These are phyloP conservation scores for Ailuropoda melanoleuca DNA, from an alignment of 2,113 vertebrate species.

Conservation along the genomic window DNA sequence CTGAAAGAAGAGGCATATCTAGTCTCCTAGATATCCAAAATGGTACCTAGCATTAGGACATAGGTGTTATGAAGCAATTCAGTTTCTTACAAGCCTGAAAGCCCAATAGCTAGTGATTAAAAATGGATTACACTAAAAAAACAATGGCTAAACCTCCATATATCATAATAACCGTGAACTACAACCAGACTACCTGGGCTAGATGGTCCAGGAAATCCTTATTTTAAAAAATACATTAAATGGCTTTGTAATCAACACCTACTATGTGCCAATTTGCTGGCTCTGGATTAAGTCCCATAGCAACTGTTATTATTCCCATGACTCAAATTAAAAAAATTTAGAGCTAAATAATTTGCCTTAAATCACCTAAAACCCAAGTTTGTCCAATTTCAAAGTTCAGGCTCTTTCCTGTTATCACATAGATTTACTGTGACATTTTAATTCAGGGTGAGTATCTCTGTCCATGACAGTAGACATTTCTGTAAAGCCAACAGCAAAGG, in stretches of 20 bases:
- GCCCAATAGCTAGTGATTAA: not conserved
- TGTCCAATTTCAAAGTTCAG: not conserved
- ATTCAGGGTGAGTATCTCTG: not conserved
- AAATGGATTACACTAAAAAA: constrained; percentile 2
- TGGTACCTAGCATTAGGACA: not conserved
- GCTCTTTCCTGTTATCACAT: not conserved
- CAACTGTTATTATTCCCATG: not conserved
- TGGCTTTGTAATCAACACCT: not conserved
- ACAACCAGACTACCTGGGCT: not conserved
- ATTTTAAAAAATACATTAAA: not conserved
- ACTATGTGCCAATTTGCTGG: not conserved
- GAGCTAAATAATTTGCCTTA: not conserved
- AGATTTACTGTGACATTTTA: constrained; percentile 7
- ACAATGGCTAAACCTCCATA: not conserved
- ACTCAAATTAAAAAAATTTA: not conserved
- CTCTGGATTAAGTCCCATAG: not conserved
- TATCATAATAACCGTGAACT: not conserved
- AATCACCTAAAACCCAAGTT: not conserved
- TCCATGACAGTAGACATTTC: not conserved
- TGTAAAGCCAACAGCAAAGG: not conserved
- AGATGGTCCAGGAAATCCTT: not conserved
- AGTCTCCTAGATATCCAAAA: not conserved
- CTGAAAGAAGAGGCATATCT: not conserved
- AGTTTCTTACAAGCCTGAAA: not conserved
- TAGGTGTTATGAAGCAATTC: not conserved